phyloP scores from a whole-genome alignment of 2,888 invertebrate genomes.

The Drosophila testacea region DNA sequence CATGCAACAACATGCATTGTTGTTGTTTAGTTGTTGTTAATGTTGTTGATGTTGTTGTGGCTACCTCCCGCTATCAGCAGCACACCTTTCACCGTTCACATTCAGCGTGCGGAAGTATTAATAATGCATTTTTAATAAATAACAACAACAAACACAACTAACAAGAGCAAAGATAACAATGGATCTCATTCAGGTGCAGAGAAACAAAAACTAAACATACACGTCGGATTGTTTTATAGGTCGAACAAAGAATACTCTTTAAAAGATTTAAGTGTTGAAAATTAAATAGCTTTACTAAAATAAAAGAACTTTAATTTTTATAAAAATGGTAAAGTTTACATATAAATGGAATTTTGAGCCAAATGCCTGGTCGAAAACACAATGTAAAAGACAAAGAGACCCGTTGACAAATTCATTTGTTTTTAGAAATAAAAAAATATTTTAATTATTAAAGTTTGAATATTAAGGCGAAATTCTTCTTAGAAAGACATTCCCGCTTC shows the following conservation, averaged over 20 bases:
- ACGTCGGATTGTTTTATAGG: too few species aligned
- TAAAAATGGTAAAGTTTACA: too few species aligned
- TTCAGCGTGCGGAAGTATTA: conserved; percentile 65
- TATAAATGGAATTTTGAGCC: too few species aligned
- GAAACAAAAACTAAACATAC: neutral
- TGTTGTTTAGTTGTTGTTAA: conserved; percentile 15
- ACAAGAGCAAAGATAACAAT: conserved; percentile 47
- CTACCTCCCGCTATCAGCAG: conserved; percentile 45
- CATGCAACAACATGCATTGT: conserved; percentile 59
- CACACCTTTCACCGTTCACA: conserved; percentile 42
- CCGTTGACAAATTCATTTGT: too few species aligned
- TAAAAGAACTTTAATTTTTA: too few species aligned
- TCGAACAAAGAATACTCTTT: conserved; percentile 22
- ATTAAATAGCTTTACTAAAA: too few species aligned
- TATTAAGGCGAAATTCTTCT: too few species aligned
- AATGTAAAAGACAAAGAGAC: too few species aligned
- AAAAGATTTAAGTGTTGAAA: neutral
- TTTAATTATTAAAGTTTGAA: too few species aligned
- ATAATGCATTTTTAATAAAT: conserved; percentile 70
- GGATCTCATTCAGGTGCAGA: conserved; percentile 34
- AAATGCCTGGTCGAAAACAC: too few species aligned
- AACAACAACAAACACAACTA: conserved; percentile 24
- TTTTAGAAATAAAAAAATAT: too few species aligned
- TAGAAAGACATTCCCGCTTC: too few species aligned
- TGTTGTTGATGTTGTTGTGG: conserved; percentile 14